phyloP scores from a whole-genome alignment of 2,113 vertebrate species.

The Phaetusa simplex region DNA sequence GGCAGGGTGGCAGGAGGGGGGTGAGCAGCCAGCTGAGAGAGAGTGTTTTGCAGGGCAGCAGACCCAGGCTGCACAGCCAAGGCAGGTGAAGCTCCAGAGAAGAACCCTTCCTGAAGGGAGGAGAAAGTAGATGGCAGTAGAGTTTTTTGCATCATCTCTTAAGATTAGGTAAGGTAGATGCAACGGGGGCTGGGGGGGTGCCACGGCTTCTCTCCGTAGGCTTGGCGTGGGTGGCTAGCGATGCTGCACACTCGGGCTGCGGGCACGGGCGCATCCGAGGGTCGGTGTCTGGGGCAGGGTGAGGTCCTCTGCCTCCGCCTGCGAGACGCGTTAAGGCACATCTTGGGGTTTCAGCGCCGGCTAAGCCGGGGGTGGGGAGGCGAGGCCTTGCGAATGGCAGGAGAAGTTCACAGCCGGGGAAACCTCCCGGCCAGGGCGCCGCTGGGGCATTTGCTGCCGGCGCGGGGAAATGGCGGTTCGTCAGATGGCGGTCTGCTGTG shows the following conservation, averaged over 20 bases:
- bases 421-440: background rate
- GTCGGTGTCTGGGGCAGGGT: background rate
- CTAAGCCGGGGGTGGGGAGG: background rate
- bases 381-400: background rate
- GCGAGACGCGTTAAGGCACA: background rate
- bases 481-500: background rate
- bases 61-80: background rate
- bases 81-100: background rate
- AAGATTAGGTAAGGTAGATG: background rate
- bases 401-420: background rate
- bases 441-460: background rate
- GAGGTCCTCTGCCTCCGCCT: background rate
- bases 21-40: background rate
- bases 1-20: background rate
- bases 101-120: background rate
- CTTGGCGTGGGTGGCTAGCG: background rate
- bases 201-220: background rate
- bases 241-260: background rate
- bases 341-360: background rate
- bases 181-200: background rate
- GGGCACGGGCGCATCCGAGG: fast-evolving
- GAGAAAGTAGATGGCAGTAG: background rate
- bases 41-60: background rate
- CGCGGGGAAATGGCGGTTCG: background rate
- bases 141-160: background rate